phyloP scores from a whole-genome alignment of 2,113 vertebrate species.

The Beaufortia kweichowensis region DNA sequence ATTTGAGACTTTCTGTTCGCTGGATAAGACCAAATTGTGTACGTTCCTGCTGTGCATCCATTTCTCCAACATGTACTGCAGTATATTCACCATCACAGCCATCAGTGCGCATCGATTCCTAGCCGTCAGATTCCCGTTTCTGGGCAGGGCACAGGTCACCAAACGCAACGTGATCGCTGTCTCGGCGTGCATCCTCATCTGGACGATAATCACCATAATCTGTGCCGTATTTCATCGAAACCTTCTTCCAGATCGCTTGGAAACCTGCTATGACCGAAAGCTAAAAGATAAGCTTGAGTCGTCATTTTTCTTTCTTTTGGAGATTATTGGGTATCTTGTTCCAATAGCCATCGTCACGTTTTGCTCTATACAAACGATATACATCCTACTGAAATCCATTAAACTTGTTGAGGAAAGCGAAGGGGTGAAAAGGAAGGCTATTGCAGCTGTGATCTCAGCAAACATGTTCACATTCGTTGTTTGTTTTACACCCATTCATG shows the following conservation, averaged over 20 bases:
- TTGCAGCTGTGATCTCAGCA: slow-evolving; percentile 57
- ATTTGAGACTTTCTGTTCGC: slow-evolving; percentile 54
- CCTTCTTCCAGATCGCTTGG: slow-evolving; percentile 16
- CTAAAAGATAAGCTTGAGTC: accelerated
- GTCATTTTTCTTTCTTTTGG: not conserved
- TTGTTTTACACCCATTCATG: slow-evolving; percentile 69
- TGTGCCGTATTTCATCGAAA: accelerated
- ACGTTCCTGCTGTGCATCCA: slow-evolving; percentile 63
- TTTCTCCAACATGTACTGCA: slow-evolving; percentile 72
- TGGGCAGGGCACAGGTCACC: slow-evolving; percentile 34
- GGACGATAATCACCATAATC: slow-evolving; percentile 38
- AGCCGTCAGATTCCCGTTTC: slow-evolving; percentile 64
- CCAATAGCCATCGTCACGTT: slow-evolving; percentile 59
- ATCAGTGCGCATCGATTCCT: slow-evolving; percentile 69
- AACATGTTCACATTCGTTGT: slow-evolving; percentile 71
- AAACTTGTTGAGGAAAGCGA: not conserved
- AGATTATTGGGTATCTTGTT: slow-evolving; percentile 56
- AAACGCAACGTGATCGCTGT: slow-evolving; percentile 57
- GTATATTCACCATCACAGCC: slow-evolving; percentile 65
- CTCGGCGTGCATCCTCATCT: slow-evolving; percentile 61
- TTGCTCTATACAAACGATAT: slow-evolving; percentile 64
- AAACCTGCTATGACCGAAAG: slow-evolving; percentile 62
- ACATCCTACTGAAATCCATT: slow-evolving; percentile 53
- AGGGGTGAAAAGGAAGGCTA: slow-evolving; percentile 53
- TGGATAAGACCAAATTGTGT: slow-evolving; percentile 1